Evolutionary conservation across 2,113 vertebrate genomes (phyloP), one percentile per base, ranked within the genome.

Genomic region (Apteryx owenii): DNA sequence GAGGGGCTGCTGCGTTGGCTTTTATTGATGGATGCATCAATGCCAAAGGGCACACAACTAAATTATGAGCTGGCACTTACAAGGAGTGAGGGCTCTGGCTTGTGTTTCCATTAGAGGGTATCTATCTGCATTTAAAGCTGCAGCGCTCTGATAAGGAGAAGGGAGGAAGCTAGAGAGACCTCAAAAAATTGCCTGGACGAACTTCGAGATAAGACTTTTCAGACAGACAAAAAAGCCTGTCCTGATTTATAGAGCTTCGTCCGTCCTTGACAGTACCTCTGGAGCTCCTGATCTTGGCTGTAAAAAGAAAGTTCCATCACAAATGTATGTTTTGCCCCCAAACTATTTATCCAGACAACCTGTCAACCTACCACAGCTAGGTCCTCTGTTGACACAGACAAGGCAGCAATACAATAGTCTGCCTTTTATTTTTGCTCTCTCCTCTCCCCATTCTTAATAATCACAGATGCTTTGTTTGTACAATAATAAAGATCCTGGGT

Each of bases 91-190:
- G 95, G 96, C 93, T 96, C 94, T 94, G 94, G 38, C 83, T 97
- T 88, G 88, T 87, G 94, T 97, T 98, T 98, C 94, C 96, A 97
- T 97, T 97, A 97, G 89, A 97, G 91, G 90, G 92, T 93, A 95
- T 96, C 96, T 97, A 88, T 97, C 97, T 98, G 95, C 93, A 95
- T 96, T 97, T 96, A 96, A 98, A 98, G 97, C 98, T 98, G 97
- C 72, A 91, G 77, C 21, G 89, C 73, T 97, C 95, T 97, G 97
- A 98, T 98, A 98, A 98, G 92, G 89, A 85, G 84, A 46, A 97
- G 89, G 80, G 86, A 96, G 96, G 95, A 97, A 95, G 92, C 93
- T 82, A 95, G 88, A 96, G 93, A 96, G 89, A 90, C 93, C 96
- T 98, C 96, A 88, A 95, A 97, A 97, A 97, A 98, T 91, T 96